A percentile compares a stretch with the other conserved stretches of the same genome.
Evolutionary conservation across 2,888 invertebrate species (phyloP).

Genomic region (Tinea pellionella): DNA sequence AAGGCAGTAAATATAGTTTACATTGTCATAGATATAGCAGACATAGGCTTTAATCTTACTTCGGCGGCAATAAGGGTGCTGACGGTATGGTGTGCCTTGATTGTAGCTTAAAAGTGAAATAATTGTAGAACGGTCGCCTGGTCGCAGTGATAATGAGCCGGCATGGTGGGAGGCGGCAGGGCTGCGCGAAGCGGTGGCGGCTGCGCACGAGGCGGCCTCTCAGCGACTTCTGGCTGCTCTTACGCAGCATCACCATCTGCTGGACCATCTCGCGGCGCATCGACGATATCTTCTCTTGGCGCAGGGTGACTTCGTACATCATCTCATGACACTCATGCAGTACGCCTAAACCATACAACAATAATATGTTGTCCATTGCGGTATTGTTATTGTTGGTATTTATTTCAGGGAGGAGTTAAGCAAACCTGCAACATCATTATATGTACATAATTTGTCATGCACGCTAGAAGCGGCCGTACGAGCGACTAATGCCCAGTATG

Average conservation of each 20-base stretch:
- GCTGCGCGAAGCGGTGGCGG: conserved; percentile 84
- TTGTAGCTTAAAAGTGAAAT: too few relatives aligned
- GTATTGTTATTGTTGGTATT: not conserved
- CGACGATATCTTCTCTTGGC: conserved; percentile 91
- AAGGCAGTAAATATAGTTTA: too few relatives aligned
- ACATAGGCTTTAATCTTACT: too few relatives aligned
- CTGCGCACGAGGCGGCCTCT: conserved; percentile 88
- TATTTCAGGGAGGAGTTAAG: conserved; percentile 82
- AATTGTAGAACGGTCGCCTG: not conserved
- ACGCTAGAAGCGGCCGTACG: conserved; percentile 88
- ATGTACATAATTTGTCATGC: conserved; percentile 87
- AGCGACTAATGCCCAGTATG: conserved; percentile 94
- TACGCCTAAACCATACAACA: conserved; percentile 51
- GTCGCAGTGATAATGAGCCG: not conserved
- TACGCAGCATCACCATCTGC: conserved; percentile 86
- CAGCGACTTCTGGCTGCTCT: conserved; percentile 87
- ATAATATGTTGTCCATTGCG: too few relatives aligned
- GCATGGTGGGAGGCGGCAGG: conserved; percentile 66
- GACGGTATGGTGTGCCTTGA: too few relatives aligned
- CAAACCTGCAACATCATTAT: conserved; percentile 86
- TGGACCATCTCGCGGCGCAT: conserved; percentile 92
- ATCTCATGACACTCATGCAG: conserved; percentile 92
- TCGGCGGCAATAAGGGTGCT: too few relatives aligned
- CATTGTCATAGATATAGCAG: too few relatives aligned
- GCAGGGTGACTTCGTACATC: conserved; percentile 96